These are phyloP conservation scores for Penaeus monodon DNA, from an alignment of 2,888 invertebrate genomes.

Conservation along the genomic window DNA sequence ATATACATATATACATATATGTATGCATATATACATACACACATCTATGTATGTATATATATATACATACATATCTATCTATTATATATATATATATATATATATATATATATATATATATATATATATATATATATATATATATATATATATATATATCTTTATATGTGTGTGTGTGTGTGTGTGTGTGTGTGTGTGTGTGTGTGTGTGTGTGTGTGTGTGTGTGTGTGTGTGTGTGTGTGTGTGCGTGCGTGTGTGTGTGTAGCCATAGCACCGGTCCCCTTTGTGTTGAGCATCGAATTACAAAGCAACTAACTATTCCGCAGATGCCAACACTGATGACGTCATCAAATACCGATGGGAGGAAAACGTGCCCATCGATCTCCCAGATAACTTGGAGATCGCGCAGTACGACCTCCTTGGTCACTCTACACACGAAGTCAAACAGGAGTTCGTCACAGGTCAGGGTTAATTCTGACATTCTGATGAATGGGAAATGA, in stretches of 20 bases:
- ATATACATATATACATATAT: no score
- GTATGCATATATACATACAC: no score
- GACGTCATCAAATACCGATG: slow-evolving; percentile 33
- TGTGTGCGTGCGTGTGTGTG: not conserved
- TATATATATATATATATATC: no score
- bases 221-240: not conserved
- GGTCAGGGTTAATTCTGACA: slow-evolving; percentile 6
- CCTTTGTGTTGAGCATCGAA: not conserved
- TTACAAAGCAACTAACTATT: not conserved
- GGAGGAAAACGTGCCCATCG: slow-evolving; percentile 24
- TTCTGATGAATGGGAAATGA: no score
- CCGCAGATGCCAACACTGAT: slow-evolving; percentile 20
- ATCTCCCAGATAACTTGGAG: slow-evolving; percentile 16
- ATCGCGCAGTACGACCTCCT: slow-evolving; percentile 44
- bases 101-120: no score
- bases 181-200: slow-evolving; percentile 1
- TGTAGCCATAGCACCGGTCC: not conserved
- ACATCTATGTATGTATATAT: no score
- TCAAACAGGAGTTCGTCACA: slow-evolving; percentile 28
- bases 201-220: slow-evolving; percentile 16
- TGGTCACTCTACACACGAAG: slow-evolving; percentile 8
- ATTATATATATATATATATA: no score
- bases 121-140: no score
- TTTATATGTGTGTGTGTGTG: not conserved
- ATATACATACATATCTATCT: no score